Evolutionary conservation across 2,113 vertebrate species (phyloP).

Genomic region (crab-eating macaque (Macaca fascicularis)): T2T-MFA8v1.1 NC_088379.1:56266001-56266500

Average conservation of each 20-base stretch:
- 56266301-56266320: neutral
- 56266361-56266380: neutral
- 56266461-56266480: neutral
- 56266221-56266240: neutral
- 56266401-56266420: neutral
- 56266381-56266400: neutral
- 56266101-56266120: neutral
- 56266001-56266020: neutral
- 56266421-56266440: neutral
- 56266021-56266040: neutral
- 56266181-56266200: fast-evolving
- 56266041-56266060: neutral
- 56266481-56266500: constrained; percentile 34
- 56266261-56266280: neutral
- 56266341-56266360: neutral
- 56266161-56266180: neutral
- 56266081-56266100: neutral
- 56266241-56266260: neutral
- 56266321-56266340: neutral
- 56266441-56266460: neutral
- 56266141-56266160: neutral
- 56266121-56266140: neutral
- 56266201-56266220: neutral
- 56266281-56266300: neutral
- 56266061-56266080: neutral